Evolutionary conservation across 2,113 vertebrate species (phyloP), one percentile per base, ranked within the genome.

Genomic region (Lampris megalopsis): DNA sequence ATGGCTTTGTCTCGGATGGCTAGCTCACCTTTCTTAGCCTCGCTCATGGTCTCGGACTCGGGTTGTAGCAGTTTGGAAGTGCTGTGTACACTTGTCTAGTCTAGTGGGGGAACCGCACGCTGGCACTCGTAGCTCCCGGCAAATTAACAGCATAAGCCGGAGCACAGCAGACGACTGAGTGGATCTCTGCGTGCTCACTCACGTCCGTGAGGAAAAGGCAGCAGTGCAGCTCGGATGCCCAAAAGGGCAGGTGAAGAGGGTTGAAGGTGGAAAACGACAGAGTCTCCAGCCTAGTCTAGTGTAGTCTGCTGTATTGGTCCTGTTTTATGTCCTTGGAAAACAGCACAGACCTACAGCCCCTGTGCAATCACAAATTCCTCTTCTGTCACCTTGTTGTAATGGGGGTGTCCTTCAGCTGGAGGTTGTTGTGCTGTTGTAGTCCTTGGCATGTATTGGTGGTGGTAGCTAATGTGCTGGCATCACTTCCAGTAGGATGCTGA

Each of bases 1-100:
- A 95, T 93, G 77, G 96, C 96, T 92, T 95, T 95, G 82, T 96
- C 95, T 81, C 92, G 92, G 71, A 97, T 92, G 79, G 95, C 95
- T 49, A 95, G 86, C 77, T 96, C 95, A 6, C 86, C 88, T 69
- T 93, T 95, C 86, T 92, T 94, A 24, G 71, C 70, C 42, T 93
- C 91, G 6, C 88, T 95, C 80, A 91, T 94, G 86, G 67, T 75
- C 63, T 73, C 42, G 0, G 45, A 13, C 54, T 54, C n/a, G 4
- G 54, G n/a, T 37, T n/a, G 5, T 35, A 78, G 70, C 74, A 58
- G 80, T 37, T 52, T 52, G 13, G 56, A 24, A 37, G 67, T 63
- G 65, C 43, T 71, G 72, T 71, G 66, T 71, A 66, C 36, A 0
- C 68, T 50, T 73, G 24, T 24, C 24, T 24, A 24, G 24, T 24